A percentile compares a stretch with the other conserved stretches of the same genome.
These are phyloP conservation scores for Parelbella ahira DNA, from an alignment of 2,888 invertebrate genomes.

Conservation along the genomic window DNA sequence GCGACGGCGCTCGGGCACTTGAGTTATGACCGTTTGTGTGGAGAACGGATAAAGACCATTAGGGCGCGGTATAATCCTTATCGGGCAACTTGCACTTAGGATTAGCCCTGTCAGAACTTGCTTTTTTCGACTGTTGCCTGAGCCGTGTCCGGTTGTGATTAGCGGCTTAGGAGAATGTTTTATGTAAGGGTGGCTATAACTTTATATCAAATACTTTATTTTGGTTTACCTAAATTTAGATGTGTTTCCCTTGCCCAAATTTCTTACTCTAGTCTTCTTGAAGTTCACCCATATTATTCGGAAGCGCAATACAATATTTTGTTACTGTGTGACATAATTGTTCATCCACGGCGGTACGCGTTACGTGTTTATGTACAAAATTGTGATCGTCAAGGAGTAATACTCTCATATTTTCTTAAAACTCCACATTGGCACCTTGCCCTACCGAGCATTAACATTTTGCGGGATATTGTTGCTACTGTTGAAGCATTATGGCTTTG, in stretches of 20 bases:
- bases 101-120: slow-evolving; percentile 76
- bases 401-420: slow-evolving; percentile 36
- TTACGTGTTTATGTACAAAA: slow-evolving; percentile 7
- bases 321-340: too few species aligned
- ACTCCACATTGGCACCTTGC: slow-evolving; percentile 58
- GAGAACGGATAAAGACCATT: slow-evolving; percentile 77
- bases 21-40: slow-evolving; percentile 79
- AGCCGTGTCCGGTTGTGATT: slow-evolving; percentile 70
- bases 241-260: too few species aligned
- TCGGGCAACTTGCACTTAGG: slow-evolving; percentile 79
- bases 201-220: slow-evolving; percentile 10
- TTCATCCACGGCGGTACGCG: too few species aligned
- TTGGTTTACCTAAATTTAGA: slow-evolving; percentile 13
- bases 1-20: slow-evolving; percentile 47
- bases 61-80: slow-evolving; percentile 76
- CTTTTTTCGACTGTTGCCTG: slow-evolving; percentile 71
- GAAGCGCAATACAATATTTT: too few species aligned
- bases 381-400: slow-evolving; percentile 27
- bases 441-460: slow-evolving; percentile 46
- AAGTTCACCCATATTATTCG: too few species aligned
- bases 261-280: too few species aligned
- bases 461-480: slow-evolving; percentile 50
- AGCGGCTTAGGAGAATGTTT: slow-evolving; percentile 47
- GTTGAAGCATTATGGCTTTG: slow-evolving; percentile 56
- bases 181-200: slow-evolving; percentile 15